These are phyloP conservation scores for Colletes latitarsis DNA, from an alignment of 1,140 invertebrate genomes.

Conservation along the genomic window DNA sequence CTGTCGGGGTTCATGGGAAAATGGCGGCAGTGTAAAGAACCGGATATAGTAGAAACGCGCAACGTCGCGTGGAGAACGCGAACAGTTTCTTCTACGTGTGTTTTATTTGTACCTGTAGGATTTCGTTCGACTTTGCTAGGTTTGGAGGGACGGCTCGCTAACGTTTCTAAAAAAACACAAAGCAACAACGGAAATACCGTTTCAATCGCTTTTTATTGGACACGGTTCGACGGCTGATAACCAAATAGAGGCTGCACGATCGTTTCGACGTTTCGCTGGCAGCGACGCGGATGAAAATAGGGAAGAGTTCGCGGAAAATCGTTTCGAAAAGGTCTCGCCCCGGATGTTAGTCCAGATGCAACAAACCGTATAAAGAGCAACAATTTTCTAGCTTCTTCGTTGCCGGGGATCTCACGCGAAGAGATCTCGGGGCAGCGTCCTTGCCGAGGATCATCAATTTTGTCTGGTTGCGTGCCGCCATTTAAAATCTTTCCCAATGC, in stretches of 20 bases:
- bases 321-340: not conserved
- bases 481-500: not conserved
- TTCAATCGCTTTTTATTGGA: no score
- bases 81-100: constrained; percentile 6
- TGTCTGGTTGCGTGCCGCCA: constrained; percentile 18
- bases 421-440: constrained; percentile 28
- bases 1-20: constrained; percentile 20
- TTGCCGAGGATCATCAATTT: constrained; percentile 9
- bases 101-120: not conserved
- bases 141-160: not conserved
- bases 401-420: constrained; percentile 26
- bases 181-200: no score
- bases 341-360: not conserved
- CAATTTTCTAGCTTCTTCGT: constrained; percentile 11
- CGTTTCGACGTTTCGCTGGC: no score
- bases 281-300: no score
- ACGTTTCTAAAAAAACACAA: no score
- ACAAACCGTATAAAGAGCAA: constrained; percentile 15
- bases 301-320: not conserved
- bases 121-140: not conserved
- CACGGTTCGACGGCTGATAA: no score
- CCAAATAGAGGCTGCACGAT: no score
- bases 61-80: constrained; percentile 31
- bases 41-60: constrained; percentile 10
- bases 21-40: no score